These are phyloP conservation scores for Dioctria rufipes DNA, from an alignment of 2,888 invertebrate genomes.

Conservation along the genomic window DNA sequence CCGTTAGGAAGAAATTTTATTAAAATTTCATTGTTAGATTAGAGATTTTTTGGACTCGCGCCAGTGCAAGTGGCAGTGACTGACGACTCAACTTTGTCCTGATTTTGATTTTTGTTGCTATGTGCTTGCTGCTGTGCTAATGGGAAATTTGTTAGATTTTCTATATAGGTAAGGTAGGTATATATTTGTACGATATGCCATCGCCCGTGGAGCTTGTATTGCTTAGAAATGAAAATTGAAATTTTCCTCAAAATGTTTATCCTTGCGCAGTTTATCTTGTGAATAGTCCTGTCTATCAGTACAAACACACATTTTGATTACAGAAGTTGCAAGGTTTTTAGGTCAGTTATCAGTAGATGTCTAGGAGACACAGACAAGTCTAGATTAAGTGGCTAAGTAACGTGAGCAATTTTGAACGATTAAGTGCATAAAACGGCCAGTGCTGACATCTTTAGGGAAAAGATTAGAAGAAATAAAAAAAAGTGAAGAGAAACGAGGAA, in stretches of 20 bases:
- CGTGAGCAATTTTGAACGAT: too few relatives aligned
- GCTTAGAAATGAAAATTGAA: too few relatives aligned
- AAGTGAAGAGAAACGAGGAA: too few relatives aligned
- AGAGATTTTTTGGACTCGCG: too few relatives aligned
- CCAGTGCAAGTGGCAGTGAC: too few relatives aligned
- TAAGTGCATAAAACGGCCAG: too few relatives aligned
- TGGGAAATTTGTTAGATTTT: neutral
- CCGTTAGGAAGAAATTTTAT: neutral
- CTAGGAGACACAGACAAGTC: too few relatives aligned
- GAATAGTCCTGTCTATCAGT: neutral
- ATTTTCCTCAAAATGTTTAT: neutral
- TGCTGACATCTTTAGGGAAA: too few relatives aligned
- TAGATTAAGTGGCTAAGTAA: too few relatives aligned
- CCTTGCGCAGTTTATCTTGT: constrained; percentile 16
- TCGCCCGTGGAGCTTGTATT: neutral
- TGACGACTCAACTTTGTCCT: too few relatives aligned
- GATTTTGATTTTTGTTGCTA: neutral
- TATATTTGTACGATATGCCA: neutral
- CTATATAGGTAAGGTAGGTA: neutral
- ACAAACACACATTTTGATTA: neutral
- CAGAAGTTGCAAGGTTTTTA: constrained; percentile 22
- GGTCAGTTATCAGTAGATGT: neutral
- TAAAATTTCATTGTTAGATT: too few relatives aligned
- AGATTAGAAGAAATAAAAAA: too few relatives aligned
- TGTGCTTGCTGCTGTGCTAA: neutral